Percentiles rank a stretch among this genome's conserved stretches.
Evolutionary conservation across 2,113 vertebrate species (phyloP).

Genomic region (Colius striatus): DNA sequence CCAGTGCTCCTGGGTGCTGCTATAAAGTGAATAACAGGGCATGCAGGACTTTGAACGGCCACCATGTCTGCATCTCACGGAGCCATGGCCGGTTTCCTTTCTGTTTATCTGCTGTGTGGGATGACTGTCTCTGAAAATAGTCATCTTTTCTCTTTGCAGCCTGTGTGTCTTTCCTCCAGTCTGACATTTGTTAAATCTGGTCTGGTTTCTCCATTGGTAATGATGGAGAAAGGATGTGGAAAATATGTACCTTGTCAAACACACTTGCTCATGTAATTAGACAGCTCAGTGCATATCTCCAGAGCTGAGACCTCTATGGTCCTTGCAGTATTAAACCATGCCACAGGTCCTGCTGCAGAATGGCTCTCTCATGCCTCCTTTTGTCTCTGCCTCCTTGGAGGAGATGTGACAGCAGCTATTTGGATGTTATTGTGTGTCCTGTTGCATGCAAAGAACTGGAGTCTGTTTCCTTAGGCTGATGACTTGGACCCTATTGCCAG

Average conservation of each 20-base stretch:
- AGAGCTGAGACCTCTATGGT: background rate
- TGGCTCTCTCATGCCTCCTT: background rate
- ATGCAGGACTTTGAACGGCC: background rate
- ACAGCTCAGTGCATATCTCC: accelerated
- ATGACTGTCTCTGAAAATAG: conserved; percentile 46
- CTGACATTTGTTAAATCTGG: conserved; percentile 10
- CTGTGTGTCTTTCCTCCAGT: background rate
- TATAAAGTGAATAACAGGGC: background rate
- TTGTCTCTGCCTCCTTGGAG: background rate
- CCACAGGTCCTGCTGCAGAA: background rate
- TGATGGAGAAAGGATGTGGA: background rate
- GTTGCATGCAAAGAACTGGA: background rate
- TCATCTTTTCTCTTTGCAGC: background rate
- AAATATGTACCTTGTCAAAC: background rate
- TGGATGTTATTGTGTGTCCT: background rate
- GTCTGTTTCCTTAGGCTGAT: background rate
- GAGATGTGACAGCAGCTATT: background rate
- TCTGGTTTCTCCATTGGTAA: background rate
- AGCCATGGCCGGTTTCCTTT: background rate
- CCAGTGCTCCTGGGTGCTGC: background rate
- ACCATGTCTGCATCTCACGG: accelerated
- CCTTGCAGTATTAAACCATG: background rate
- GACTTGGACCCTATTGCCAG: background rate
- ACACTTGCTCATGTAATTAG: background rate
- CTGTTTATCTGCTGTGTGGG: conserved; percentile 34